Conservation (phyloP, 2,113 vertebrate genomes). For the Caloenas nicobarica region DNA sequence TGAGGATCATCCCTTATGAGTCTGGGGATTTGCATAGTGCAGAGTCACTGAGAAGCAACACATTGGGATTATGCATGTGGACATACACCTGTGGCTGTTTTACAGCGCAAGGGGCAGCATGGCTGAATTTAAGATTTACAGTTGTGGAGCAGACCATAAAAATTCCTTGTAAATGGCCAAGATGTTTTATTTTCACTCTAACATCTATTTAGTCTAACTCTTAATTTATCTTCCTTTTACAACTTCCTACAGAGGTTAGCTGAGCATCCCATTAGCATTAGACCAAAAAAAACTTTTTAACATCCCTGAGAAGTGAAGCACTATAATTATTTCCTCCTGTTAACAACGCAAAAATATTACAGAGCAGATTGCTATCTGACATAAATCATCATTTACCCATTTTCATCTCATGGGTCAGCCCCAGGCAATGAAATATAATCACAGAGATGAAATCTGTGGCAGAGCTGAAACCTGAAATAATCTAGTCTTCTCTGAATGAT, state of each 20-base stretch:
- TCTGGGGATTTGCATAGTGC: background rate
- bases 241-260: background rate
- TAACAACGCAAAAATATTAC: constrained; percentile 1
- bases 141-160: background rate
- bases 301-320: background rate
- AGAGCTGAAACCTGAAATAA: background rate
- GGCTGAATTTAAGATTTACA: background rate
- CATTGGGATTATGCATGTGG: background rate
- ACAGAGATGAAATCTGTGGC: background rate
- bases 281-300: background rate
- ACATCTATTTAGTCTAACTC: background rate
- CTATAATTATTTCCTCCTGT: constrained; percentile 21
- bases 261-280: constrained; percentile 3
- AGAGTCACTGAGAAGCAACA: background rate
- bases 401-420: constrained; percentile 21
- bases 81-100: background rate
- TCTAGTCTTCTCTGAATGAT: background rate
- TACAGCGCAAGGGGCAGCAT: background rate
- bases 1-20: background rate
- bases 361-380: constrained; percentile 18
- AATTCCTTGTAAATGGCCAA: background rate
- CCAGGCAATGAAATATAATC: background rate
- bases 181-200: constrained; percentile 11
- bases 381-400: constrained; percentile 15
- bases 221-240: constrained; percentile 21